Evolutionary conservation across 2,888 invertebrate species (phyloP).

Genomic region (Cephus nigrinus): DNA sequence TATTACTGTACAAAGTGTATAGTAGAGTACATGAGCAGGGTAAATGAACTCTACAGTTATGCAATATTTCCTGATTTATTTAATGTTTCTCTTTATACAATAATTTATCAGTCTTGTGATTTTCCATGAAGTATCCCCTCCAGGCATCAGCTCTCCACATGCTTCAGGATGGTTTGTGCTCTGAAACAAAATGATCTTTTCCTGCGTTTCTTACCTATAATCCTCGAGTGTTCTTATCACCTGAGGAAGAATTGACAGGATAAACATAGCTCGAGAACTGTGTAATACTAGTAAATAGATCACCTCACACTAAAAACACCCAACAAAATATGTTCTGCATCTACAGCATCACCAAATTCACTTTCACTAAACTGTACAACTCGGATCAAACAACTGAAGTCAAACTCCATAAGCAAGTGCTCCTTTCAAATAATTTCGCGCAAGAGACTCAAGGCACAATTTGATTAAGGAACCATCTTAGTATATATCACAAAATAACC

Average conservation of each 20-base stretch:
- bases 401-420: background rate
- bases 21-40: background rate
- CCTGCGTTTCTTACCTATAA: background rate
- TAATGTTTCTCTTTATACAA: background rate
- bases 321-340: background rate
- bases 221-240: background rate
- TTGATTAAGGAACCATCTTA: background rate
- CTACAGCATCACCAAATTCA: slow-evolving; percentile 4
- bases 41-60: background rate
- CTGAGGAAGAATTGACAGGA: background rate
- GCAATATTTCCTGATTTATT: background rate
- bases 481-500: background rate
- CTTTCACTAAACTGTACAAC: slow-evolving; percentile 1
- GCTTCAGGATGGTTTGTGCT: background rate
- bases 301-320: slow-evolving; percentile 10
- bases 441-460: background rate
- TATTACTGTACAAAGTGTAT: too few species aligned
- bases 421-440: background rate
- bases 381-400: background rate
- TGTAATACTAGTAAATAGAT: background rate
- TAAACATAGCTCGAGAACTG: background rate
- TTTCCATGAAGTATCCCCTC: background rate
- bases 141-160: background rate
- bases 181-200: slow-evolving; percentile 1
- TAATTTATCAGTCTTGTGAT: background rate